Base-by-base conservation (phyloP, 2,888 invertebrate genomes). In the Ornithoptera alexandrae region DNA sequence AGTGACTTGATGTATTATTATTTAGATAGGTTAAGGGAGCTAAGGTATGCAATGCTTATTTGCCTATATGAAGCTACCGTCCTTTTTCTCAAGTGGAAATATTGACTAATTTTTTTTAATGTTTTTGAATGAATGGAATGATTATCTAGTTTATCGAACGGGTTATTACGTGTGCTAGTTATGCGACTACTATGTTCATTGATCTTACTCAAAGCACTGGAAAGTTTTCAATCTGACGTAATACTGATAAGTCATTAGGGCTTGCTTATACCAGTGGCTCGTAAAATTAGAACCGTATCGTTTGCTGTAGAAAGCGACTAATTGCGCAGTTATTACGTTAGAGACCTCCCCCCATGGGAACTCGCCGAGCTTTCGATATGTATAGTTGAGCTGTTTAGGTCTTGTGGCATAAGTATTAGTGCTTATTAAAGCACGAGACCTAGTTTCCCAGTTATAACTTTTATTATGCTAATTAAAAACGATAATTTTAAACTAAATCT, bases 211-310 rank as follows among this genome's bases (percentile, higher is more conserved):
- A 20, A 59, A 46, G 30, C 17, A 50, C 56, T 57, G 57, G 46
- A 65, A 69, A 42, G 68, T 57, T 65, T 57, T 65, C 18, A 42
- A 30, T 10, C 36, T 30, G 65, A 65, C 18, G 50, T 63, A 70
- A 65, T 78, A 77, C 74, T 76, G 76, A 81, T 79, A 73, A 77
- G 81, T 86, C 83, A 83, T 87, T 86, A 85, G 77, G 77, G 75
- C 72, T 68, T 71, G 77, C 76, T 77, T 79, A 81, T 81, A 81
- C 79, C 77, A 78, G 75, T 74, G 73, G 73, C 78, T 81, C 78
- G 82, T 84, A 81, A 86, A 86, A 83, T 84, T 82, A 82, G 80
- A 75, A 50, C 75, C 77, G 69, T 70, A 71, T 69, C 69, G 69
- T 69, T 66, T 65, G 71, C 70, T 58, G 58, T 68, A 78, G 76